A percentile compares a stretch with the other conserved stretches of the same genome.
phyloP scores from a whole-genome alignment of 92 coral and sea anemone genomes.

The Bergia puertoricense region DNA sequence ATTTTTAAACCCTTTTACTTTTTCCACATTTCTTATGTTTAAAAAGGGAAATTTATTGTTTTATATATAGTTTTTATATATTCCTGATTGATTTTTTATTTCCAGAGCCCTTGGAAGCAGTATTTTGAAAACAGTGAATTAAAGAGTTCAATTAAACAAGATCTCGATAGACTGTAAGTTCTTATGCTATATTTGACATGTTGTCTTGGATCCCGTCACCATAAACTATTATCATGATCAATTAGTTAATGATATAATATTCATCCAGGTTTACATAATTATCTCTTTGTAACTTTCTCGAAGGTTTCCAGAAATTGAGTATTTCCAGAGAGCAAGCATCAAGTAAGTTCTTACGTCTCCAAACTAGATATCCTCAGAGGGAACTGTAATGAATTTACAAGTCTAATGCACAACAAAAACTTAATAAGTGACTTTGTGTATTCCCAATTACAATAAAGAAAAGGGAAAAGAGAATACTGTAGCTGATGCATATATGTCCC shows the following conservation, averaged over 20 bases:
- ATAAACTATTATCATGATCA: neutral
- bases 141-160: conserved; percentile 83
- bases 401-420: too few species aligned
- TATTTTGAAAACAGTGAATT: conserved; percentile 88
- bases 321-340: conserved; percentile 75
- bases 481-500: too few species aligned
- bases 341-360: conserved; percentile 64
- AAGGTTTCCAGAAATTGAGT: conserved; percentile 94
- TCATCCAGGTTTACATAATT: neutral
- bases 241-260: neutral
- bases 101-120: conserved; percentile 97
- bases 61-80: too few species aligned
- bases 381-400: neutral
- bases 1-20: too few species aligned
- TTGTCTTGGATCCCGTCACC: neutral
- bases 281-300: neutral
- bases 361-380: neutral
- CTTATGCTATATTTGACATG: neutral
- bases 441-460: too few species aligned
- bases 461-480: too few species aligned
- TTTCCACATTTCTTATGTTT: too few species aligned
- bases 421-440: too few species aligned
- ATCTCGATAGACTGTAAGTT: conserved; percentile 97
- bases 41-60: too few species aligned
- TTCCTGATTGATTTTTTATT: neutral